phyloP scores from a whole-genome alignment of 23 tunicate species.

The Diplosoma virens region DNA sequence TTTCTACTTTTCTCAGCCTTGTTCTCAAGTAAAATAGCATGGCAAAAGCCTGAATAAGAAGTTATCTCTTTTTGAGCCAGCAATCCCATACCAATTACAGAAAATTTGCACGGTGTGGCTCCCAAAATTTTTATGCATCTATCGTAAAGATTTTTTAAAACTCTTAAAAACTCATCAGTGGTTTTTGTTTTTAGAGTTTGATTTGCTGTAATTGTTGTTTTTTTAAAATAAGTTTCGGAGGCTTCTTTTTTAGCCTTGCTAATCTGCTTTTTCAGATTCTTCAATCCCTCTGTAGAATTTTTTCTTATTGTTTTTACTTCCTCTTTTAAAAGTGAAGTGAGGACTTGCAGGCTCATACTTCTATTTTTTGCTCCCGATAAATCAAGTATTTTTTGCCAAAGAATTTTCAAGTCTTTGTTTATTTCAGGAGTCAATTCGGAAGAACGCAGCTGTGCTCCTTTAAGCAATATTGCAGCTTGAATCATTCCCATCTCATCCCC shows the following conservation, averaged over 20 bases:
- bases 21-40: conserved; percentile 16
- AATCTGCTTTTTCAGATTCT: not conserved
- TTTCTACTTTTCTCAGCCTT: not conserved
- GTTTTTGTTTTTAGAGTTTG: not conserved
- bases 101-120: conserved; percentile 38
- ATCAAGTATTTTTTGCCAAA: not conserved
- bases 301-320: not conserved
- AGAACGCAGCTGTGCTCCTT: not conserved
- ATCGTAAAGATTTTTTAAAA: conserved; percentile 5
- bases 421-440: no score
- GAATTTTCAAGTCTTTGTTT: not conserved
- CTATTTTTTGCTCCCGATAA: not conserved
- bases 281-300: not conserved
- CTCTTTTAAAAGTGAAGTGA: not conserved
- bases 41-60: not conserved
- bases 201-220: not conserved
- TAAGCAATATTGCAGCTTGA: not conserved
- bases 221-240: not conserved
- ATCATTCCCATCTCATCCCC: not conserved
- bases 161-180: conserved; percentile 12
- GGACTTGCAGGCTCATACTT: not conserved
- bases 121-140: conserved; percentile 35
- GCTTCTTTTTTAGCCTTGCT: not conserved
- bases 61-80: conserved; percentile 23
- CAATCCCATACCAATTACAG: conserved; percentile 15